Conservation (phyloP, 1,140 invertebrate genomes). For the Neuroterus valhalla region DNA sequence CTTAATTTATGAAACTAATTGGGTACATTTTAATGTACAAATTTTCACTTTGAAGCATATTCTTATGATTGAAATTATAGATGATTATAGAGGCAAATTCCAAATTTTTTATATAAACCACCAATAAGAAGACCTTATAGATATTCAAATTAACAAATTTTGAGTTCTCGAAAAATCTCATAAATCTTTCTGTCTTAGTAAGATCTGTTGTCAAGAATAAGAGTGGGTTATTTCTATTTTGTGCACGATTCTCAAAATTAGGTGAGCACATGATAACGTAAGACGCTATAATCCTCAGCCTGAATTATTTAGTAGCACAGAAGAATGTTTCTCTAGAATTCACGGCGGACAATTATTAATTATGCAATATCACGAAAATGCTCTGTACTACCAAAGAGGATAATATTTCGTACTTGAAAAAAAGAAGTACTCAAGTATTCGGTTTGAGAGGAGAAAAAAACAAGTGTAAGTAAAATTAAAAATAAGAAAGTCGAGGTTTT, state of each 20-base stretch:
- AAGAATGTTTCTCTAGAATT: constrained; percentile 13
- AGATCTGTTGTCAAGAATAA: too few species aligned
- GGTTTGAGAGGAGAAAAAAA: not conserved
- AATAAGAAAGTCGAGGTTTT: too few species aligned
- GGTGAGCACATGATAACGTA: not conserved
- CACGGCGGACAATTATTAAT: constrained; percentile 1
- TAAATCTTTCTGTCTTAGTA: not conserved
- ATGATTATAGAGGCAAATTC: too few species aligned
- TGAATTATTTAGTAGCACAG: constrained; percentile 14
- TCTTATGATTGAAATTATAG: too few species aligned
- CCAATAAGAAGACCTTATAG: too few species aligned
- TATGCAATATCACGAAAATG: constrained; percentile 24
- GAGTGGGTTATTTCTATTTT: not conserved
- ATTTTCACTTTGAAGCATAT: too few species aligned
- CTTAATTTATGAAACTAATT: too few species aligned
- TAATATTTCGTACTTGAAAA: not conserved
- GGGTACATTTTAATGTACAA: too few species aligned
- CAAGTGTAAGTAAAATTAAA: not conserved
- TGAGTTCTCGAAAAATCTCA: not conserved
- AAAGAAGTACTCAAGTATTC: not conserved
- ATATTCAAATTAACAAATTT: not conserved
- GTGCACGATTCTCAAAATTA: not conserved
- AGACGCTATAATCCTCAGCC: not conserved
- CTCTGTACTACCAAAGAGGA: not conserved
- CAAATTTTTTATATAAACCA: too few species aligned